These are phyloP conservation scores for Drosophila acutilabella DNA, from an alignment of 2,888 invertebrate genomes.

Conservation along the genomic window DNA sequence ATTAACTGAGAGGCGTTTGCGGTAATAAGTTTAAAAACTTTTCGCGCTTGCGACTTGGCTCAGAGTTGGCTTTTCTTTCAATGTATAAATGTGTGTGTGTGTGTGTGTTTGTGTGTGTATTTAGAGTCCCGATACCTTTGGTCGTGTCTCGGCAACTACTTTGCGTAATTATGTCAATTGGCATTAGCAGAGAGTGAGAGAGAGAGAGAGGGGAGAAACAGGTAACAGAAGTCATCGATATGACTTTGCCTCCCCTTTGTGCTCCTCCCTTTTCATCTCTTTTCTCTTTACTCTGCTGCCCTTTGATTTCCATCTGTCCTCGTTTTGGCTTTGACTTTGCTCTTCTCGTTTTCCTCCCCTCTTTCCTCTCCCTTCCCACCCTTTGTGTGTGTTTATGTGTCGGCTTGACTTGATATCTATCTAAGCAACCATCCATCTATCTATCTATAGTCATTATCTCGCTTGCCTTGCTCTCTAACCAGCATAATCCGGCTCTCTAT, in stretches of 20 bases:
- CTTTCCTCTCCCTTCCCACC: background rate
- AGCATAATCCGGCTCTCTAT: conserved; percentile 47
- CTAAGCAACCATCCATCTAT: conserved; percentile 51
- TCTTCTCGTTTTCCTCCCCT: background rate
- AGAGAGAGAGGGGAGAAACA: conserved; percentile 24
- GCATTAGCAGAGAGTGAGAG: conserved; percentile 50
- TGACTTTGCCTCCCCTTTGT: conserved; percentile 20
- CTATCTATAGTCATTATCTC: conserved; percentile 62
- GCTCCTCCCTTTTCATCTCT: background rate
- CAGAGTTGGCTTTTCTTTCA: conserved; percentile 6
- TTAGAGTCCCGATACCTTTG: conserved; percentile 18
- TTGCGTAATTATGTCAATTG: conserved; percentile 82
- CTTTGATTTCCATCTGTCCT: conserved; percentile 70
- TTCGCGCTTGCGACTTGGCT: conserved; percentile 48
- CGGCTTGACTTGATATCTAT: conserved; percentile 46
- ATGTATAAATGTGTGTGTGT: background rate
- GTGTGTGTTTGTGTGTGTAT: background rate
- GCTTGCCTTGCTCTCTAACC: conserved; percentile 42
- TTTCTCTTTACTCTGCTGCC: conserved; percentile 23
- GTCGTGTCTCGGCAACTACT: conserved; percentile 61
- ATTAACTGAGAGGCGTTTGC: conserved; percentile 62
- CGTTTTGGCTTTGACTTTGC: conserved; percentile 42
- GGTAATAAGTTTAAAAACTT: conserved; percentile 80
- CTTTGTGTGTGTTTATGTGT: conserved; percentile 6
- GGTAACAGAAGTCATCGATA: conserved; percentile 61